phyloP scores from a whole-genome alignment of 2,888 invertebrate species.

The Cenopis cana region DNA sequence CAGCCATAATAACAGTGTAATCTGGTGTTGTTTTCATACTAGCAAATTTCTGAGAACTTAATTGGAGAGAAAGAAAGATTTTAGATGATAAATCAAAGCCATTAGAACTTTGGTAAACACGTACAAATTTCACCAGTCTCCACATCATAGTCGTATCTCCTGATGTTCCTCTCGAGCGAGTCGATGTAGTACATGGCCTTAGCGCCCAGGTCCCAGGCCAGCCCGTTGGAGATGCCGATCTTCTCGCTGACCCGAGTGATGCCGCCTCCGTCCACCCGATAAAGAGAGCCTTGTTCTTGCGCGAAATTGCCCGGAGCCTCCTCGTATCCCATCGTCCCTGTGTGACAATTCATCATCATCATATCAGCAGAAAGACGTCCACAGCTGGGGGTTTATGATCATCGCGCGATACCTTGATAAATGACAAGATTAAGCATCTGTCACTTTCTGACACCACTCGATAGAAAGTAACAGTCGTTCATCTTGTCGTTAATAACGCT shows the following conservation, averaged over 20 bases:
- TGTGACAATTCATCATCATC: neutral
- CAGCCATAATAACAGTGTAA: no score
- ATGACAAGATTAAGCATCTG: no score
- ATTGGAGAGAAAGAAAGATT: no score
- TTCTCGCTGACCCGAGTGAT: conserved; percentile 55
- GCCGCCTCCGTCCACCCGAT: conserved; percentile 65
- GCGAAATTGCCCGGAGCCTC: conserved; percentile 69
- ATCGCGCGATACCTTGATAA: no score
- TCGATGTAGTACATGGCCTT: conserved; percentile 91
- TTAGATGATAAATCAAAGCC: no score
- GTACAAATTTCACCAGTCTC: conserved; percentile 87
- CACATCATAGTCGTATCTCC: conserved; percentile 89
- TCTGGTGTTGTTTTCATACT: no score
- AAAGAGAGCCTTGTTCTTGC: conserved; percentile 75
- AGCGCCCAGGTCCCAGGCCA: conserved; percentile 89
- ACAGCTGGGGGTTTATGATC: no score
- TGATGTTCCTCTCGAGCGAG: conserved; percentile 86
- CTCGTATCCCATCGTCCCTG: conserved; percentile 85
- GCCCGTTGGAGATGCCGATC: conserved; percentile 90
- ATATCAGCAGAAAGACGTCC: neutral
- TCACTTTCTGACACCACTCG: no score
- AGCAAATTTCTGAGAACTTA: no score
- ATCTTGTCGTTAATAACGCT: no score
- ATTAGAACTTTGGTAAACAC: conserved; percentile 60
- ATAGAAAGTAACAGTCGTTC: no score